Evolutionary conservation across 2,888 invertebrate species (phyloP).

Genomic region (Epinotia ramella): DNA sequence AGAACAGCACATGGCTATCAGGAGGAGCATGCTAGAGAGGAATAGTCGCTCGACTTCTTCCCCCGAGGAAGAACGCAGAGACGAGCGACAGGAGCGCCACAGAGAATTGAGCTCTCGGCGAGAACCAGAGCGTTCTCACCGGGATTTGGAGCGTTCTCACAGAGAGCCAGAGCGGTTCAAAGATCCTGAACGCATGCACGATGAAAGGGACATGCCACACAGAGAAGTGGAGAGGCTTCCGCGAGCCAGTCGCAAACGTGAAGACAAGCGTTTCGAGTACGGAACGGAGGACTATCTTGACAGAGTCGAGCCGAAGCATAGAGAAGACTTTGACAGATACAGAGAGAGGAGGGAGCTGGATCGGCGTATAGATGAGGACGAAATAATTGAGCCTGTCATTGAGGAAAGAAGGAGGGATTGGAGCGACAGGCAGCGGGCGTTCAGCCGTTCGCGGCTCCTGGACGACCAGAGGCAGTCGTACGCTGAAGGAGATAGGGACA

Average conservation of each 20-base stretch:
- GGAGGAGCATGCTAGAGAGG: constrained; percentile 81
- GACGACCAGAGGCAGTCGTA: constrained; percentile 80
- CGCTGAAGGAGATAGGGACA: constrained; percentile 74
- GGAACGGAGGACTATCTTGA: constrained; percentile 78
- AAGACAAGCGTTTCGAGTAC: constrained; percentile 79
- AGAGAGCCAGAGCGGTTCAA: constrained; percentile 72
- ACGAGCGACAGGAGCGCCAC: constrained; percentile 80
- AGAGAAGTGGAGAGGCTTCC: constrained; percentile 78
- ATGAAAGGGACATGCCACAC: constrained; percentile 66
- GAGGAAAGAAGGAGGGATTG: constrained; percentile 77
- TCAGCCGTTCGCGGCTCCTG: constrained; percentile 78
- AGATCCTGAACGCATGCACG: constrained; percentile 70
- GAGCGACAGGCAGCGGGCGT: constrained; percentile 77
- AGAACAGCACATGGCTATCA: constrained; percentile 81
- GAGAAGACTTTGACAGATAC: constrained; percentile 75
- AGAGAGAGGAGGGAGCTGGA: constrained; percentile 76
- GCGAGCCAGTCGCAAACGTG: constrained; percentile 76
- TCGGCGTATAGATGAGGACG: constrained; percentile 79
- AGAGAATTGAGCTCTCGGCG: constrained; percentile 75
- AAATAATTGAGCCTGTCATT: constrained; percentile 77
- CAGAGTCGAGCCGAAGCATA: constrained; percentile 72
- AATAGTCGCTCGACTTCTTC: constrained; percentile 84
- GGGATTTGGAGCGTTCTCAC: constrained; percentile 70
- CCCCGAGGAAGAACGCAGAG: constrained; percentile 81
- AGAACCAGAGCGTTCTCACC: constrained; percentile 78